Evolutionary conservation across 2,888 invertebrate genomes (phyloP), one percentile per base, ranked within the genome.

Genomic region (Unio pictorum): DNA sequence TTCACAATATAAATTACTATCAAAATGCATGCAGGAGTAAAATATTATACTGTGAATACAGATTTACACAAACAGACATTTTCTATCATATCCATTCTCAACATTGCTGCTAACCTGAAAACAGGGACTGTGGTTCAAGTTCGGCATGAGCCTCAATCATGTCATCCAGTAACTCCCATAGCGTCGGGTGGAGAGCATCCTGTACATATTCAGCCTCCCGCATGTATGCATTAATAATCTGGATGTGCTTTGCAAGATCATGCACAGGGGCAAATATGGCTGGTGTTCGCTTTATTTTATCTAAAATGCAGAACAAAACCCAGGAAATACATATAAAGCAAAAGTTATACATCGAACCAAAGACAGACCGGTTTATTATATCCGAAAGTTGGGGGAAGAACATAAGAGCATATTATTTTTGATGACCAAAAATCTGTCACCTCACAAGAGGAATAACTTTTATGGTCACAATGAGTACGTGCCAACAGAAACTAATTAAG

Each of bases 201-300:
- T 72, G 68, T 15, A 85, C 68, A 60, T 80, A 81, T 76, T 88
- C 89, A 2, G 89, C 87, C 71, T 88, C 88, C 8, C 89, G 75
- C 67, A 84, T 84, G 77, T 84, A 87, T 4, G 86, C 87, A 74
- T 89, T 89, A 66, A 88, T 81, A 23, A 86, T 77, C 63, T 87
- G 84, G 64, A 89, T 87, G 70, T 88, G 87, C 17, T 84, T 79
- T 1, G 85, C 79, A 8, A 89, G 72, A 59, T 86, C 86, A 64
- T 89, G 87, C 3, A 86, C 86, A 17, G 87, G 89, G 5, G 88
- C 83, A 79, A 89, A 89, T 75, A 89, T 75, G 4, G 86, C 76
- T 18, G 84, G 85, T 66, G 82, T 70, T 18, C 80, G 67, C 68
- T 83, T 74, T 26, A 81, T 78, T 67, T 82, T 84, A 72, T 89